phyloP scores from a whole-genome alignment of 2,888 invertebrate species.

The Scaptomyza tumidula region DNA sequence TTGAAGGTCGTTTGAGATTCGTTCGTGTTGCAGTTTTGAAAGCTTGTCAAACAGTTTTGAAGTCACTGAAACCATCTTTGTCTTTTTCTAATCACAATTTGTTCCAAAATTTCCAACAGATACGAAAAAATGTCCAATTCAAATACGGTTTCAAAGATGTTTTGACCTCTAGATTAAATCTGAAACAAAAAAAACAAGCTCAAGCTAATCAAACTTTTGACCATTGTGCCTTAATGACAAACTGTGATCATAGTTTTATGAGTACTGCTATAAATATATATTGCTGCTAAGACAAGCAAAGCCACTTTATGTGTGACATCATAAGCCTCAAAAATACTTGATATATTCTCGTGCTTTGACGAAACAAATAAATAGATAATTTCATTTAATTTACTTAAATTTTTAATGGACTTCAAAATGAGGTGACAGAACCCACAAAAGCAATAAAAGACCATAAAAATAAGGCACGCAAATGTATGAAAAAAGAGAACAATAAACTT shows the following conservation, averaged over 20 bases:
- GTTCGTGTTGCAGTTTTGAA: slow-evolving; percentile 4
- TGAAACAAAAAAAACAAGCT: not conserved
- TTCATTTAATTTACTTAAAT: slow-evolving; percentile 67
- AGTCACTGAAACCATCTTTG: not conserved
- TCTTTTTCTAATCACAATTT: too few relatives aligned
- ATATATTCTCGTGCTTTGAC: not conserved
- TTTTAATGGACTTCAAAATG: slow-evolving; percentile 64
- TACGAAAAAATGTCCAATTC: too few relatives aligned
- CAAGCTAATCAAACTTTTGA: not conserved
- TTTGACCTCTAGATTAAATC: too few relatives aligned
- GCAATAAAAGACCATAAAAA: slow-evolving; percentile 28
- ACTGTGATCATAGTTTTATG: not conserved
- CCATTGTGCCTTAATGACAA: not conserved
- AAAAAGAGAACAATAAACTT: slow-evolving; percentile 50
- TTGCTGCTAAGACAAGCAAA: slow-evolving; percentile 12
- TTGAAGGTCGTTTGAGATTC: slow-evolving; percentile 65
- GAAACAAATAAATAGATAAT: slow-evolving; percentile 59
- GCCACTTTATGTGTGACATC: slow-evolving; percentile 39
- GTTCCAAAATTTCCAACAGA: too few relatives aligned
- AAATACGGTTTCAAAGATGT: too few relatives aligned
- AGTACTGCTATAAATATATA: not conserved
- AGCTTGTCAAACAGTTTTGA: slow-evolving; percentile 26
- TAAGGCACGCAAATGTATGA: slow-evolving; percentile 8
- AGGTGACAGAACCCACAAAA: slow-evolving; percentile 49
- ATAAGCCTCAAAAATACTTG: slow-evolving; percentile 27